phyloP scores from a whole-genome alignment of 2,113 vertebrate genomes.

The Semicossyphus pulcher region DNA sequence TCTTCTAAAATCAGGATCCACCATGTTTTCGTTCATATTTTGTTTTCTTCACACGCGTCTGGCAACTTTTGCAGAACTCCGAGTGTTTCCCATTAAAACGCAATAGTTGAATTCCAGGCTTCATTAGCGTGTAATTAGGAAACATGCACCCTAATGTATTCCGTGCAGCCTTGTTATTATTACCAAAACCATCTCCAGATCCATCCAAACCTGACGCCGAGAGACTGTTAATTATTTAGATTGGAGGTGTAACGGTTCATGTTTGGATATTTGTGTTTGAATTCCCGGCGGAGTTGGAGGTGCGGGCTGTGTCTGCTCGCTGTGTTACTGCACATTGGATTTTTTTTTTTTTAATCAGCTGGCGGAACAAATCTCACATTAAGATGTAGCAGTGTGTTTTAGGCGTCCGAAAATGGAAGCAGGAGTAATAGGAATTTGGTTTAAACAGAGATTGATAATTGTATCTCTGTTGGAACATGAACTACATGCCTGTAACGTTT shows the following conservation, averaged over 20 bases:
- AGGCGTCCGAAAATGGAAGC: conserved; percentile 15
- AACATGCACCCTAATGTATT: not conserved
- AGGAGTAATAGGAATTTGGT: conserved; percentile 13
- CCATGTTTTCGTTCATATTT: not conserved
- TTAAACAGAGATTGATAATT: conserved; percentile 18
- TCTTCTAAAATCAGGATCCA: not conserved
- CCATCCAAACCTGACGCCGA: conserved; percentile 22
- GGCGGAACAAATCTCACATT: conserved; percentile 71
- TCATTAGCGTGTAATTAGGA: conserved; percentile 15
- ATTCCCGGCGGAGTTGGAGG: conserved; percentile 53
- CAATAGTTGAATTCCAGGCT: not conserved
- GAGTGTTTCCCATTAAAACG: not conserved
- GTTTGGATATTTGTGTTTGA: conserved; percentile 72
- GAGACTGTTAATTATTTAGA: conserved; percentile 69
- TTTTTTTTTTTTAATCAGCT: conserved; percentile 43
- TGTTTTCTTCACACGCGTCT: not conserved
- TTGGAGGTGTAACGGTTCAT: conserved; percentile 47
- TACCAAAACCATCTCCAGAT: not conserved
- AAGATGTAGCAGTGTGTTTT: conserved; percentile 48
- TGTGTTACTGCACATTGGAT: conserved; percentile 13
- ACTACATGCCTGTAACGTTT: not conserved
- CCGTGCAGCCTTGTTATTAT: conserved; percentile 14
- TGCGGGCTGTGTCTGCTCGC: conserved; percentile 23
- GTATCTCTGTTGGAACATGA: conserved; percentile 29
- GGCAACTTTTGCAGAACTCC: not conserved